phyloP scores from a whole-genome alignment of 2,797 vertebrate species.

The Prionace glauca region DNA sequence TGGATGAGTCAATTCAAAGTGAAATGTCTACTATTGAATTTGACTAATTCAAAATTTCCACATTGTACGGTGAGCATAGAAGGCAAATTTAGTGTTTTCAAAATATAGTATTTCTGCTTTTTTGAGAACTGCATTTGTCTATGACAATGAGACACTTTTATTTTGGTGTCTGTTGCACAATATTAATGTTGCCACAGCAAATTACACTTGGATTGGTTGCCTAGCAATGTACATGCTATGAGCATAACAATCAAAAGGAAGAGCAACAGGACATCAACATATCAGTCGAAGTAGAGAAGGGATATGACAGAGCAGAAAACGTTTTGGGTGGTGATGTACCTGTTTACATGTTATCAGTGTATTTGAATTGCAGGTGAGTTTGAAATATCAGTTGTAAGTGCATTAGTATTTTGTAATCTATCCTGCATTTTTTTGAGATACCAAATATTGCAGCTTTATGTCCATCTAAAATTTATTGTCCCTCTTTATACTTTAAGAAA shows the following conservation, averaged over 20 bases:
- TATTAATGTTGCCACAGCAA: background rate
- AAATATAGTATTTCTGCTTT: background rate
- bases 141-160: background rate
- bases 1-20: background rate
- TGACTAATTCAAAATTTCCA: background rate
- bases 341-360: background rate
- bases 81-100: background rate
- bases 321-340: background rate
- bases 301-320: background rate
- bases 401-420: background rate
- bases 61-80: background rate
- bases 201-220: background rate
- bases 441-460: background rate
- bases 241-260: conserved; percentile 11
- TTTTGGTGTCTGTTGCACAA: background rate
- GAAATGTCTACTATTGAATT: background rate
- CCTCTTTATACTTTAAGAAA: background rate
- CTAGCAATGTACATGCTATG: background rate
- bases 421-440: background rate
- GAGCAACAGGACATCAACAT: background rate
- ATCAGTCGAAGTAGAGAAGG: background rate
- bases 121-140: background rate
- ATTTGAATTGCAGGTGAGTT: conserved; percentile 1
- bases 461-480: background rate
- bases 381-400: background rate